A percentile compares a stretch with the other conserved stretches of the same genome.
These are phyloP conservation scores for Zaprionus taronus DNA, from an alignment of 1,140 invertebrate species.

Conservation along the genomic window DNA sequence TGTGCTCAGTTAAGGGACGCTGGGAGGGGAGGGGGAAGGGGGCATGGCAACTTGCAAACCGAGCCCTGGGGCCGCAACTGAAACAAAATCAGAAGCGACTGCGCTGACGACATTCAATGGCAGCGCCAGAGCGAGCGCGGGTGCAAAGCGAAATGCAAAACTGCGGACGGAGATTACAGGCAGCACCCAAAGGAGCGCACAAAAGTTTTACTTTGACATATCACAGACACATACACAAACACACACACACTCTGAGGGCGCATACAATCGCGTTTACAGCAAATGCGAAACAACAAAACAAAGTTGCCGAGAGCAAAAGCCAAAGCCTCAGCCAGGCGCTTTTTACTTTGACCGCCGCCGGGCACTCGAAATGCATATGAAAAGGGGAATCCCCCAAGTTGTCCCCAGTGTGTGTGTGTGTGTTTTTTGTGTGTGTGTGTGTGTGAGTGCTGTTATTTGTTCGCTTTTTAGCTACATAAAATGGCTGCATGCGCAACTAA, in stretches of 20 bases:
- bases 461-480: slow-evolving; percentile 72
- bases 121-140: slow-evolving; percentile 18
- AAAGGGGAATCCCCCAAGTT: slow-evolving; percentile 23
- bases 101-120: slow-evolving; percentile 64
- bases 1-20: not conserved
- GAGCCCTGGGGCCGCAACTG: slow-evolving; percentile 34
- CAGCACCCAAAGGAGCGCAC: slow-evolving; percentile 67
- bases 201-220: slow-evolving; percentile 79
- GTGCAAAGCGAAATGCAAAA: slow-evolving; percentile 59
- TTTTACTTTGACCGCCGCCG: slow-evolving; percentile 76
- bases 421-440: slow-evolving; percentile 33
- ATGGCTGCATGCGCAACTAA: slow-evolving; percentile 76
- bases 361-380: slow-evolving; percentile 73
- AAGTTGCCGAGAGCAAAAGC: slow-evolving; percentile 57
- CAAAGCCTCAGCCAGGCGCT: slow-evolving; percentile 48
- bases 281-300: slow-evolving; percentile 41
- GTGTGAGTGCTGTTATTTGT: slow-evolving; percentile 36
- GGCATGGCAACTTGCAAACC: slow-evolving; percentile 11
- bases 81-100: slow-evolving; percentile 59
- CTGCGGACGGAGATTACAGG: slow-evolving; percentile 76
- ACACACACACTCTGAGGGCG: not conserved
- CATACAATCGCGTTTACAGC: slow-evolving; percentile 1
- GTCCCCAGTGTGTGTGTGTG: slow-evolving; percentile 24
- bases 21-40: not conserved
- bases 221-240: slow-evolving; percentile 48